Conservation (phyloP, 2,888 invertebrate genomes). For the Galeopsomyia nigrocyanea region DNA sequence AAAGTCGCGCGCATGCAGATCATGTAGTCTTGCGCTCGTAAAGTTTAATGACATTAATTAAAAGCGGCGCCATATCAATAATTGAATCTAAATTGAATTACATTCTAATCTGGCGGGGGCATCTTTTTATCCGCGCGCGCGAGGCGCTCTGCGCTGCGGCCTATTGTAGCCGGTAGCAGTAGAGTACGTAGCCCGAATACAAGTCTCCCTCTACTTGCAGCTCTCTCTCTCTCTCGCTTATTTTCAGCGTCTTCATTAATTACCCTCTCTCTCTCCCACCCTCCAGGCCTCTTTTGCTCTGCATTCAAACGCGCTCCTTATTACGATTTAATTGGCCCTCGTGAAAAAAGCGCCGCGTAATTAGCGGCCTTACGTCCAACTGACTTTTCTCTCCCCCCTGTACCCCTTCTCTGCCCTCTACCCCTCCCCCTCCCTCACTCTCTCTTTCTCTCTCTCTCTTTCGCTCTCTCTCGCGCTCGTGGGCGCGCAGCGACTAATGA, state of each 20-base stretch:
- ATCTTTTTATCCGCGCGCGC: constrained; percentile 52
- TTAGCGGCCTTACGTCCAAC: constrained; percentile 39
- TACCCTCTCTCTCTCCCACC: constrained; percentile 19
- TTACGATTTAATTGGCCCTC: constrained; percentile 43
- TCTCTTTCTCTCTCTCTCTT: background rate
- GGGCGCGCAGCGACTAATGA: constrained; percentile 60
- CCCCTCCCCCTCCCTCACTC: background rate
- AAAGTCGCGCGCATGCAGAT: constrained; percentile 20
- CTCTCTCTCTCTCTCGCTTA: constrained; percentile 33
- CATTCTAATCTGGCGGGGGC: constrained; percentile 53
- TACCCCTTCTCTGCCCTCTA: background rate
- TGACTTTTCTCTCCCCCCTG: background rate
- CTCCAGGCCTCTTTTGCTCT: no score
- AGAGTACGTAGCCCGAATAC: no score
- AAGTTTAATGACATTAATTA: constrained; percentile 54
- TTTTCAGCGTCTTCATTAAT: constrained; percentile 45
- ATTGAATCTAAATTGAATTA: constrained; percentile 57
- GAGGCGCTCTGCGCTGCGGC: background rate
- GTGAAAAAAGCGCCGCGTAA: constrained; percentile 30
- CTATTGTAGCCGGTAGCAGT: no score
- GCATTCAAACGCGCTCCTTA: constrained; percentile 23
- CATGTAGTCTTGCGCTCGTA: no score
- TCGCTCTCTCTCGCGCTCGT: constrained; percentile 2
- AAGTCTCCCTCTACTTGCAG: background rate
- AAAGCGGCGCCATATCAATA: constrained; percentile 53